Evolutionary conservation across 2,888 invertebrate species (phyloP), one percentile per base, ranked within the genome.

Genomic region (Callinectes sapidus): DNA sequence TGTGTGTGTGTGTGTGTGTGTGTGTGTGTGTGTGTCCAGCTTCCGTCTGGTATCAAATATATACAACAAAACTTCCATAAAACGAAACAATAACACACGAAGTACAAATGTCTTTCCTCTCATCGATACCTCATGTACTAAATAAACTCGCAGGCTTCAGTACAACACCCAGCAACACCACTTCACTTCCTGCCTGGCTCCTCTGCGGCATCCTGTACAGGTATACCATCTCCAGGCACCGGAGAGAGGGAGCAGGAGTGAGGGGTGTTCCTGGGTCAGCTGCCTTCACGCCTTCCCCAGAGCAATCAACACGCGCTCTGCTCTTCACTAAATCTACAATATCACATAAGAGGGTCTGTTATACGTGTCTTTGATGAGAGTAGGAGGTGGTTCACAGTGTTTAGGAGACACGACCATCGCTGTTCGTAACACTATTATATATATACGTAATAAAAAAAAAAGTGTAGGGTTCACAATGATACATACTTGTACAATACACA

Each of bases 261-360:
- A 28, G 32, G 71, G 16, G 35, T 16, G 18, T 35, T 18, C 81
- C 35, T 71, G 71, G 35, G 35, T 81, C 14, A 18, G 14, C 32
- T 81, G 81, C 35, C 81, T 81, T 14, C 28, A 28, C n/a, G 71
- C 28, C 71, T 71, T 71, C 71, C 71, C 71, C 71, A 16, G 48
- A 23, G 61, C 61, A 23, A 18, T 23, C 61, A 48, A 61, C 61
- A 61, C 18, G 10, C 71, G 71, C 71, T 71, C 71, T 71, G 28
- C 71, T 71, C 71, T 81, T 32, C 81, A 13, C 81, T 81, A 81
- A 81, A 35, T 81, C 81, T 81, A 81, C 35, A 18, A 81, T 81
- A 81, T 81, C 81, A 81, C 81, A 81, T 81, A 81, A 81, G 87
- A 35, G 87, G 87, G 87, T 48, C 18, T 71, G 61, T 66, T 90